phyloP scores from a whole-genome alignment of 2,888 invertebrate species.

The Teleiodes luculella region DNA sequence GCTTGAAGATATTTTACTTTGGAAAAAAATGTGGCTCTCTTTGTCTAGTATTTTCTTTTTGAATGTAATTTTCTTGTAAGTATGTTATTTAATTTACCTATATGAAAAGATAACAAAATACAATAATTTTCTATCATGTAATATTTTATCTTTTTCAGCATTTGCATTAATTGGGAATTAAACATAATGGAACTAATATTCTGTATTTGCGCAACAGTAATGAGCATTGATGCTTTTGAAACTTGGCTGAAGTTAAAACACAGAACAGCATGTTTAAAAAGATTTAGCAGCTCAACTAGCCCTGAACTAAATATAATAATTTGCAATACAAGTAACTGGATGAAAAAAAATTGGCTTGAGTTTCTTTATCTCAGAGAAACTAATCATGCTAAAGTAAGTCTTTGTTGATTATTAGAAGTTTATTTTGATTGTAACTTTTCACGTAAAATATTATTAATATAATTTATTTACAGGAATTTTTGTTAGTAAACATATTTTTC shows the following conservation, averaged over 20 bases:
- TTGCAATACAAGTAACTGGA: conserved; percentile 1
- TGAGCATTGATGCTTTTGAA: conserved; percentile 61
- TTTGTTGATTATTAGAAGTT: too few species aligned
- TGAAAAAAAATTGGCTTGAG: conserved; percentile 31
- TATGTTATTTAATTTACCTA: conserved; percentile 21
- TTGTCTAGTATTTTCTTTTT: conserved; percentile 51
- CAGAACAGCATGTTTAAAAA: conserved; percentile 60
- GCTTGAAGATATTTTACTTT: conserved; percentile 67
- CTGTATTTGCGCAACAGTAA: conserved; percentile 38
- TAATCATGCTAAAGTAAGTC: conserved; percentile 67
- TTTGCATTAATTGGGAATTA: conserved; percentile 52
- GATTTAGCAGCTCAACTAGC: conserved; percentile 42
- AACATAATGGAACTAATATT: conserved; percentile 52
- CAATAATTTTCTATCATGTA: background rate
- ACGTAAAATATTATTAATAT: background rate
- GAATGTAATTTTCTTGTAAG: conserved; percentile 61
- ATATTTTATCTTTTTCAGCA: conserved; percentile 42
- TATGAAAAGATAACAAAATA: background rate
- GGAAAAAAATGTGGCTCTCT: conserved; percentile 64
- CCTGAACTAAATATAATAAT: conserved; percentile 4
- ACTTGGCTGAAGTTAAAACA: conserved; percentile 67
- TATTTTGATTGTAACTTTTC: too few species aligned
- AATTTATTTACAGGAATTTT: conserved; percentile 56
- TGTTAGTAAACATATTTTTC: conserved; percentile 57
- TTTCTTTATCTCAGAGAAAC: conserved; percentile 56